Conservation (phyloP, 2,888 invertebrate species). For the Ommatoiulus sabulosus region DNA sequence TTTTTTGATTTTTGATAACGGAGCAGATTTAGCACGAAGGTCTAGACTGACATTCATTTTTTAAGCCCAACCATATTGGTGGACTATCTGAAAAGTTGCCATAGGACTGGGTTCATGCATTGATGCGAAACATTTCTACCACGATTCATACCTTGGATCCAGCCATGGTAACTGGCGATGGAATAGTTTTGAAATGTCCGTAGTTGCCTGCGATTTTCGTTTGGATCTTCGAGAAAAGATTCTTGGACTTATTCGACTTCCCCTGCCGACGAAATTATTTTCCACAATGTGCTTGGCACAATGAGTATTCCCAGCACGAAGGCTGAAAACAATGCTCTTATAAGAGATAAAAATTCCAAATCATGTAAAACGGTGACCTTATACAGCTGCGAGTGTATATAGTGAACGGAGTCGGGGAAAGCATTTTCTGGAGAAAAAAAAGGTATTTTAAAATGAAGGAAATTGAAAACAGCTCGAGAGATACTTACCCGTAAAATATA, state of each 20-base stretch:
- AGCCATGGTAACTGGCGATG: background rate
- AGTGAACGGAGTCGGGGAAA: background rate
- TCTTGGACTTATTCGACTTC: constrained; percentile 1
- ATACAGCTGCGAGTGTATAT: constrained; percentile 12
- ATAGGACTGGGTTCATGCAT: background rate
- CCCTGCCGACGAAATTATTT: constrained; percentile 8
- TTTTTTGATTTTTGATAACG: background rate
- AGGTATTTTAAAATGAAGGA: background rate
- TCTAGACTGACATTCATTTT: background rate
- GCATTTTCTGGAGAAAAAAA: constrained; percentile 9
- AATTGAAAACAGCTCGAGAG: background rate
- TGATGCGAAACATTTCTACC: background rate
- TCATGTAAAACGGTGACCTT: constrained; percentile 43
- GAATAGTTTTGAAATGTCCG: background rate
- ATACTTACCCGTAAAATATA: constrained; percentile 29
- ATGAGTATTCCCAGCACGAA: constrained; percentile 40
- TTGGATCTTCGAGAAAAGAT: background rate
- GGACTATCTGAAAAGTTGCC: background rate
- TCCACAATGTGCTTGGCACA: constrained; percentile 31
- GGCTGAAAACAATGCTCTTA: constrained; percentile 43
- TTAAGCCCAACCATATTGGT: background rate
- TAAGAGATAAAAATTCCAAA: constrained; percentile 40
- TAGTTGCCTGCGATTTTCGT: background rate
- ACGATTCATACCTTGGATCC: background rate
- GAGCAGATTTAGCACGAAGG: background rate